Percentiles rank a stretch among this genome's conserved stretches.
Conservation (phyloP, 2,113 vertebrate species). For the Trichomycterus rosablanca region DNA sequence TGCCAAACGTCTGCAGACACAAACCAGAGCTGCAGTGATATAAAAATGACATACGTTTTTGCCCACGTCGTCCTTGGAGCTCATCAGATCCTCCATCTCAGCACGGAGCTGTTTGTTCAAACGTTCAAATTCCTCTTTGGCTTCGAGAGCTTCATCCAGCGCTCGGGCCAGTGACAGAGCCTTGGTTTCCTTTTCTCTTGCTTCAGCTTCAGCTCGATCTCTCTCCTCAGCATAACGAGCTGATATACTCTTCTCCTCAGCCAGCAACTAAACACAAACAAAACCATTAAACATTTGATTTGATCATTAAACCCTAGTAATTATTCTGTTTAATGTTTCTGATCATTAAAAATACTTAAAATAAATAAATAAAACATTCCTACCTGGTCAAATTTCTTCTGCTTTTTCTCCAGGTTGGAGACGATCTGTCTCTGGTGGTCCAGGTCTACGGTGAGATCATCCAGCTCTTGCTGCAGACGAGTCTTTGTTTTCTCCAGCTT, state of each 20-base stretch:
- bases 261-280: constrained; percentile 74
- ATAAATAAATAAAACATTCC: too few relatives aligned
- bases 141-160: constrained; percentile 89
- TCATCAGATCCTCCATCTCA: constrained; percentile 97
- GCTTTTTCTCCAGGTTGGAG: constrained; percentile 96
- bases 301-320: too few relatives aligned
- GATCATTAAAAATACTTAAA: background rate
- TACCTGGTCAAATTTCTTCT: constrained; percentile 99
- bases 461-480: constrained; percentile 92
- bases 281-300: background rate
- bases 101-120: constrained; percentile 92
- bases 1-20: too few relatives aligned
- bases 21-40: too few relatives aligned
- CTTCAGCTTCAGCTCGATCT: constrained; percentile 89
- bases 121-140: constrained; percentile 90
- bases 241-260: constrained; percentile 91
- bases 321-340: too few relatives aligned
- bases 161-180: constrained; percentile 84
- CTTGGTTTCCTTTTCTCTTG: constrained; percentile 95
- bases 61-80: constrained; percentile 95
- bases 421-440: constrained; percentile 95
- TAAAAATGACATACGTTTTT: constrained; percentile 62
- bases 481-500: constrained; percentile 98
- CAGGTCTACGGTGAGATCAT: constrained; percentile 89
- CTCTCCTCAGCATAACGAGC: constrained; percentile 89